Conservation (phyloP, 2,888 invertebrate species). For the Leptothorax acervorum region DNA sequence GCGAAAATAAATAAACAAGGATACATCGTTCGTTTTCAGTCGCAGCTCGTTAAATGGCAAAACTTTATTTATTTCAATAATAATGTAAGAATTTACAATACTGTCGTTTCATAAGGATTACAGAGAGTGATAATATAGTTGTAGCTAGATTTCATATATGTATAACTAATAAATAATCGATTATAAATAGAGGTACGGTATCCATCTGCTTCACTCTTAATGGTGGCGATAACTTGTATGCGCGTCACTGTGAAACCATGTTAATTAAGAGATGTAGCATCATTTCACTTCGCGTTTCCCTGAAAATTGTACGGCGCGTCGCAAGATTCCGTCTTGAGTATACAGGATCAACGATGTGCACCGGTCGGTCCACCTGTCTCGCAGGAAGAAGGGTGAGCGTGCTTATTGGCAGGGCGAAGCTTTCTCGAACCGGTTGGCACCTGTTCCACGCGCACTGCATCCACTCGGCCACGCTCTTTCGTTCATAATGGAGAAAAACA, state of each 20-base stretch:
- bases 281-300: conserved; percentile 12
- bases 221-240: neutral
- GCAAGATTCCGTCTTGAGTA: conserved; percentile 23
- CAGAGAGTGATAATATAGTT: neutral
- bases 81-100: conserved; percentile 29
- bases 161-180: neutral
- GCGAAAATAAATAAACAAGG: conserved; percentile 48
- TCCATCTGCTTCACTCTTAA: neutral
- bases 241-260: too few species aligned
- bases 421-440: conserved; percentile 76
- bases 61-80: conserved; percentile 20
- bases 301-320: conserved; percentile 28
- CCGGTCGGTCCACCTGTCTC: conserved; percentile 57
- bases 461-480: conserved; percentile 67
- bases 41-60: conserved; percentile 16
- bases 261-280: conserved; percentile 13
- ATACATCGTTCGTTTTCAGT: conserved; percentile 30
- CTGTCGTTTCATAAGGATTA: neutral
- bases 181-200: neutral
- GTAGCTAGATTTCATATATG: neutral
- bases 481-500: conserved; percentile 61
- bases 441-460: conserved; percentile 66
- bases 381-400: conserved; percentile 49
- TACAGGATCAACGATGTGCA: conserved; percentile 45
- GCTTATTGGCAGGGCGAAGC: conserved; percentile 62